Evolutionary conservation across 2,888 invertebrate species (phyloP).

Genomic region (Ormyrus nitidulus): DNA sequence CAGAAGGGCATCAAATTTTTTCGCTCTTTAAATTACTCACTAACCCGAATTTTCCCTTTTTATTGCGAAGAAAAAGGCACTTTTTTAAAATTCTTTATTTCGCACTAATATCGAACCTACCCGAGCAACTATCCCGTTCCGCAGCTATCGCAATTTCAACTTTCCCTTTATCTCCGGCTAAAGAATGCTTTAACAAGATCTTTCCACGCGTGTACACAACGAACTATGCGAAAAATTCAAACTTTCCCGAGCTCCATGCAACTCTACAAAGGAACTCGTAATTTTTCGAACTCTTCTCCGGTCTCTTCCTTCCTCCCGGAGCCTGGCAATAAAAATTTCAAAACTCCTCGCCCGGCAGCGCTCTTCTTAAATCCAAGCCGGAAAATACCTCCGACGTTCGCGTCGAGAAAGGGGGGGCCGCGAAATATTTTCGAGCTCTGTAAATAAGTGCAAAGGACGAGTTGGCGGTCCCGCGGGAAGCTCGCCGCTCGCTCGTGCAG

Average conservation of each 20-base stretch:
- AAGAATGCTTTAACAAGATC: constrained; percentile 2
- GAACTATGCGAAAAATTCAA: constrained; percentile 41
- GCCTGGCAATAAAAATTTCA: neutral
- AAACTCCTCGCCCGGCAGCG: neutral
- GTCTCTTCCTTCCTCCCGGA: neutral
- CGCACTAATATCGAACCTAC: neutral
- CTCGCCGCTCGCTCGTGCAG: neutral
- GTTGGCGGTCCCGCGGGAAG: constrained; percentile 10
- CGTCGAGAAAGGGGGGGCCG: no score
- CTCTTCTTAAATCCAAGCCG: neutral
- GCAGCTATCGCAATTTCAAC: neutral
- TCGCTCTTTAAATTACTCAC: no score
- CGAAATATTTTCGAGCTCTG: neutral
- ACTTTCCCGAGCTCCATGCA: neutral
- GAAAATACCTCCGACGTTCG: neutral
- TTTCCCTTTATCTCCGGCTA: constrained; percentile 3
- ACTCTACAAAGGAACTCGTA: neutral
- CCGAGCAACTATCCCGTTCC: neutral
- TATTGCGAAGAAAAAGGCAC: neutral
- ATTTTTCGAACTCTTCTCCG: constrained; percentile 9
- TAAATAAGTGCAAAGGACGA: constrained; percentile 29
- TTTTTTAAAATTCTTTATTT: neutral
- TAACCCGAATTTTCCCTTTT: no score
- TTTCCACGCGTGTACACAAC: neutral
- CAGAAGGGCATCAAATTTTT: no score